Conservation (phyloP, 2,888 invertebrate genomes). For the Philhelius pedissequus region DNA sequence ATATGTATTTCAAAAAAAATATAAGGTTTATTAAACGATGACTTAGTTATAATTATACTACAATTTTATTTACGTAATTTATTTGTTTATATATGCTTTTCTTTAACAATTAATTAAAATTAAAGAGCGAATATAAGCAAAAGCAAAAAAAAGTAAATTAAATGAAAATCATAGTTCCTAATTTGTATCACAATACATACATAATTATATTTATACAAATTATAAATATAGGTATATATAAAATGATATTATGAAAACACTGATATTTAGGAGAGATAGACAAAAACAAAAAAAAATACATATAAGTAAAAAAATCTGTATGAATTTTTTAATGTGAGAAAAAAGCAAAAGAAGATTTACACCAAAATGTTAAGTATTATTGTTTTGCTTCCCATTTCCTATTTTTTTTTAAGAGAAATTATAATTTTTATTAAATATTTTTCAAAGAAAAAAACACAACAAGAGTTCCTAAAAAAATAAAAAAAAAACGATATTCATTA, state of each 20-base stretch:
- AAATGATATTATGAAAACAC: conserved; percentile 49
- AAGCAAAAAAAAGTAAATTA: conserved; percentile 41
- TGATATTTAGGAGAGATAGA: conserved; percentile 60
- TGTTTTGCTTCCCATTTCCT: not conserved
- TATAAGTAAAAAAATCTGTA: conserved; percentile 23
- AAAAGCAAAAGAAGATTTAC: not conserved
- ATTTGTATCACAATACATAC: conserved; percentile 66
- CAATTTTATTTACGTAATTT: conserved; percentile 18
- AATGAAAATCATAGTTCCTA: conserved; percentile 67
- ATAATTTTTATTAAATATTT: conserved; percentile 1
- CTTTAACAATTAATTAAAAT: conserved; percentile 16
- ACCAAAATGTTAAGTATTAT: not conserved
- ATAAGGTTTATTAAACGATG: conserved; percentile 10
- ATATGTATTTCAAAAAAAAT: conserved; percentile 11
- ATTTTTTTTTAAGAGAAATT: conserved; percentile 5
- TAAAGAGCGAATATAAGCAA: conserved; percentile 13
- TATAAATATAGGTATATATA: conserved; percentile 47
- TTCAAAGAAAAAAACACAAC: conserved; percentile 11
- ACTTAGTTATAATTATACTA: conserved; percentile 19
- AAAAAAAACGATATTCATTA: conserved; percentile 34
- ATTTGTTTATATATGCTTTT: not conserved
- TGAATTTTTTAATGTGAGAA: conserved; percentile 25
- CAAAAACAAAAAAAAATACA: conserved; percentile 24
- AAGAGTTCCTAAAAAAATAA: conserved; percentile 56
- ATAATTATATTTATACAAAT: conserved; percentile 19